A percentile compares a stretch with the other conserved stretches of the same genome.
phyloP scores from a whole-genome alignment of 2,113 vertebrate species.

The Xyrauchen texanus region DNA sequence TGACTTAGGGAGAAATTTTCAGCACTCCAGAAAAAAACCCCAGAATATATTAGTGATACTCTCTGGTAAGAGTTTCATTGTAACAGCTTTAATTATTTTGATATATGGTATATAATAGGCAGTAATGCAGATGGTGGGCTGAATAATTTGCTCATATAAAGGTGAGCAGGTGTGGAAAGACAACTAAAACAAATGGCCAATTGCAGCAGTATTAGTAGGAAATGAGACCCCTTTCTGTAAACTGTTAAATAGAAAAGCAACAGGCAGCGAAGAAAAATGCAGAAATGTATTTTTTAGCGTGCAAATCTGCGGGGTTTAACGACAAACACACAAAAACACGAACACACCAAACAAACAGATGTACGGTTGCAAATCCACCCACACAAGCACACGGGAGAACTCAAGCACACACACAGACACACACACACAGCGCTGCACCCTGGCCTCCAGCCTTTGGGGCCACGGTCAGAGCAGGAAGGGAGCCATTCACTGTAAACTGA shows the following conservation, averaged over 20 bases:
- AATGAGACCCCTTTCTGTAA: conserved; percentile 30
- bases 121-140: background rate
- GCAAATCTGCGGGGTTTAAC: conserved; percentile 6
- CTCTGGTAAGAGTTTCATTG: background rate
- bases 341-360: conserved; percentile 46
- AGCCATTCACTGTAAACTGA: conserved; percentile 81
- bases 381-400: conserved; percentile 9
- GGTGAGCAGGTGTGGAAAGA: too few species aligned
- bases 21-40: background rate
- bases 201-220: conserved; percentile 22
- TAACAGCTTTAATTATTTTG: conserved; percentile 1
- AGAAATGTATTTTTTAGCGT: conserved; percentile 10
- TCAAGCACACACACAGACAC: too few species aligned
- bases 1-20: background rate
- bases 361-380: conserved; percentile 44
- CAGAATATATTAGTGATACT: background rate
- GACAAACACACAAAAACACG: conserved; percentile 40
- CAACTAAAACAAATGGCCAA: background rate
- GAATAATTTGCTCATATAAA: background rate
- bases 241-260: background rate
- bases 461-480: conserved; percentile 78
- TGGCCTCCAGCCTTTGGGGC: conserved; percentile 71
- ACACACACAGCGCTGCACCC: conserved; percentile 54
- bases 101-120: background rate
- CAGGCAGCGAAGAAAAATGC: background rate